Percentiles rank a stretch among this genome's conserved stretches.
Conservation (phyloP, 2,888 invertebrate genomes). For the Atethmia centrago region DNA sequence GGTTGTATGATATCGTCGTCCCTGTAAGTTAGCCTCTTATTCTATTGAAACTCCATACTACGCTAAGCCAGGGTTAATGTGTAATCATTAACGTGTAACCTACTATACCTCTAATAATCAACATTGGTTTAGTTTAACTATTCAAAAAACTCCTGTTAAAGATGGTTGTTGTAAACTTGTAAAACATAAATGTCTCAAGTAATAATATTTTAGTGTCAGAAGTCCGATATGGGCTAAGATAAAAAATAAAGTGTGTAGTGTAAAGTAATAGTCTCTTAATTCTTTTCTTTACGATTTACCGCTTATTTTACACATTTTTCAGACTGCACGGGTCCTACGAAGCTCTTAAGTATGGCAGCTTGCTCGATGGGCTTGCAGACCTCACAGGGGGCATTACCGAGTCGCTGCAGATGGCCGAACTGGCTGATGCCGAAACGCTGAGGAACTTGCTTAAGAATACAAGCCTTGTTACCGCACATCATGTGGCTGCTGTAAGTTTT, state of each 20-base stretch:
- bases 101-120: background rate
- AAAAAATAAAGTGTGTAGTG: background rate
- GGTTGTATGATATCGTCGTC: too few relatives aligned
- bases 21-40: background rate
- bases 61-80: too few relatives aligned
- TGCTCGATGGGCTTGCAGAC: constrained; percentile 96
- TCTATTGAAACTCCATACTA: background rate
- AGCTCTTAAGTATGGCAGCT: constrained; percentile 97
- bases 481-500: constrained; percentile 74
- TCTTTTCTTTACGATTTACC: background rate
- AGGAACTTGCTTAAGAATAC: constrained; percentile 94
- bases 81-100: background rate
- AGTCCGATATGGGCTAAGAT: background rate
- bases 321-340: constrained; percentile 98
- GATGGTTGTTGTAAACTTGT: background rate
- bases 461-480: constrained; percentile 94
- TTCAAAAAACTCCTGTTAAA: background rate
- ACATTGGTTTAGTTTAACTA: background rate
- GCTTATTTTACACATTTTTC: constrained; percentile 29
- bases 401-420: constrained; percentile 93
- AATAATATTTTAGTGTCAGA: background rate
- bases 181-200: background rate
- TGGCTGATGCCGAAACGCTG: constrained; percentile 93
- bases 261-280: background rate
- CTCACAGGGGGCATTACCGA: constrained; percentile 97